A percentile compares a stretch with the other conserved stretches of the same genome.
phyloP scores from a whole-genome alignment of 1,140 invertebrate species.

The Achatina immaculata region DNA sequence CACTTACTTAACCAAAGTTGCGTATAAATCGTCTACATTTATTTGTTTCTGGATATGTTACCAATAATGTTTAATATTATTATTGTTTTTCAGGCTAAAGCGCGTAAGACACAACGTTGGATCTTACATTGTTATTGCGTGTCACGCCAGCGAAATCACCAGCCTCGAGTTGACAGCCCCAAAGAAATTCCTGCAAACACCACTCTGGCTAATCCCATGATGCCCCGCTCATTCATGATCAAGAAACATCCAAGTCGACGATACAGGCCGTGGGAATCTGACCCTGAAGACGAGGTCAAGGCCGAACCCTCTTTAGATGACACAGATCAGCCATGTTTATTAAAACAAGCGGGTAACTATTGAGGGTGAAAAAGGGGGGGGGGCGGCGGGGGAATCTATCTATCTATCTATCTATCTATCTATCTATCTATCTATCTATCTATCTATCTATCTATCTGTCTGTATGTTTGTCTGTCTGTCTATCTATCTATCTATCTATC shows the following conservation, averaged over 20 bases:
- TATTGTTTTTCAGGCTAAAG: too few relatives aligned
- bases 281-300: neutral
- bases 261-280: conserved; percentile 12
- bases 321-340: neutral
- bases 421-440: conserved; percentile 8
- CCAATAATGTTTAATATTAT: too few relatives aligned
- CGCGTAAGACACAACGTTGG: too few relatives aligned
- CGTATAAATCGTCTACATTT: too few relatives aligned
- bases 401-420: conserved; percentile 3
- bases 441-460: neutral
- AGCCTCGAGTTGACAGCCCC: too few relatives aligned
- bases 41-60: too few relatives aligned
- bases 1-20: too few relatives aligned
- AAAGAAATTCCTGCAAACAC: too few relatives aligned
- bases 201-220: neutral
- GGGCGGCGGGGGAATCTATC: neutral
- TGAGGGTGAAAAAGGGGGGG: too few relatives aligned
- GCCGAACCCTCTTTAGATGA: neutral
- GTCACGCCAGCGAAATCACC: too few relatives aligned
- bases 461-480: too few relatives aligned
- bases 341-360: neutral
- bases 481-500: neutral
- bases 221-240: conserved; percentile 27
- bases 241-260: neutral
- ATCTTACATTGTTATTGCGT: too few relatives aligned